Evolutionary conservation across 92 coral and sea anemone genomes (phyloP).

Genomic region (Metridium senile): DNA sequence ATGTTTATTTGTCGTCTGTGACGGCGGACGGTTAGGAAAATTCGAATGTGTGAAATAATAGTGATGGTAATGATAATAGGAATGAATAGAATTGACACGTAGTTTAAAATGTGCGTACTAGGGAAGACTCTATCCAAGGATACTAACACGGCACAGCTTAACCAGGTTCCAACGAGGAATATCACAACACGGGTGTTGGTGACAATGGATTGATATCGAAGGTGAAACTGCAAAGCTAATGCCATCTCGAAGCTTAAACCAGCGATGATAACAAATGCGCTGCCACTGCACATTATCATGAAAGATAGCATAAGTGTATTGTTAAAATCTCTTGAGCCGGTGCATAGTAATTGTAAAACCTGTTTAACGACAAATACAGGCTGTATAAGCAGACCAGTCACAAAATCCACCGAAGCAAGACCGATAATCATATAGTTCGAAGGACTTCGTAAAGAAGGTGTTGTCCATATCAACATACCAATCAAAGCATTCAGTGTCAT

Average conservation of each 20-base stretch:
- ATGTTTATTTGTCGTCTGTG: conserved; percentile 21
- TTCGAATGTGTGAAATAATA: conserved; percentile 11
- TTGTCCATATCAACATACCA: conserved; percentile 2
- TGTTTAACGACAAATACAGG: not conserved
- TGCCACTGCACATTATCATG: conserved; percentile 19
- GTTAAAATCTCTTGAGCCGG: not conserved
- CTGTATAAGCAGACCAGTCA: not conserved
- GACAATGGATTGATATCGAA: conserved; percentile 16
- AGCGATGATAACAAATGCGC: conserved; percentile 28
- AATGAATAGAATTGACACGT: not conserved
- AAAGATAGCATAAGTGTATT: not conserved
- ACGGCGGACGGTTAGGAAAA: conserved; percentile 8
- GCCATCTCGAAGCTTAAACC: conserved; percentile 18
- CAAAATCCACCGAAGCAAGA: not conserved
- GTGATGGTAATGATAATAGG: conserved; percentile 5
- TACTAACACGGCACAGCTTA: not conserved
- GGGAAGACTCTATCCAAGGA: not conserved
- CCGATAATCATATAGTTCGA: conserved; percentile 17
- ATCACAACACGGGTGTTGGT: conserved; percentile 10
- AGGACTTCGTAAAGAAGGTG: conserved; percentile 18
- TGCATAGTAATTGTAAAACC: not conserved
- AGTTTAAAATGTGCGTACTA: not conserved
- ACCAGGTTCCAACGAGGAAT: not conserved
- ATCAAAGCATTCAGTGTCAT: conserved; percentile 1
- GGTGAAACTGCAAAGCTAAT: conserved; percentile 22